These are phyloP conservation scores for Pegoplata infirma DNA, from an alignment of 2,888 invertebrate genomes.

Conservation along the genomic window DNA sequence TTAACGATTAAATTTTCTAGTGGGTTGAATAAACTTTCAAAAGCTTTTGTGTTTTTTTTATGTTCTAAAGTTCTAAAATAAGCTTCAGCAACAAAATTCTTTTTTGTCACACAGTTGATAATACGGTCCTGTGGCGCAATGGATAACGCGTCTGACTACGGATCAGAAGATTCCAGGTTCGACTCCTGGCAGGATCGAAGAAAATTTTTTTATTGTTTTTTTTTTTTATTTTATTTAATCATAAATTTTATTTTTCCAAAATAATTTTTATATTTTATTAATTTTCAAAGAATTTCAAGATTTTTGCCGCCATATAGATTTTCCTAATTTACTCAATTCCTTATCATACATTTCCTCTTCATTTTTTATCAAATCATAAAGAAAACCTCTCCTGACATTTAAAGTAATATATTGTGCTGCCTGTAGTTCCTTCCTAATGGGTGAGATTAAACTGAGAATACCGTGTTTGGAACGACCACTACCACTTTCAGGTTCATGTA, in stretches of 20 bases:
- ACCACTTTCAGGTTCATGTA: not conserved
- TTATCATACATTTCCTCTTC: not conserved
- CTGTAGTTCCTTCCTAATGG: not conserved
- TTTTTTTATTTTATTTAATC: not conserved
- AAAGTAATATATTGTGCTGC: not conserved
- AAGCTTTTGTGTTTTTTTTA: constrained; percentile 11
- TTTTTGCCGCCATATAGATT: not conserved
- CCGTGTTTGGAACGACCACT: not conserved
- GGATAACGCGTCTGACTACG: constrained; percentile 79
- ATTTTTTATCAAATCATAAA: not conserved
- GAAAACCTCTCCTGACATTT: not conserved
- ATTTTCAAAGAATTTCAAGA: too few species aligned
- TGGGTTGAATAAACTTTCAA: constrained; percentile 12
- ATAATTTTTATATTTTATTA: not conserved
- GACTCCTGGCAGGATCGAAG: constrained; percentile 78
- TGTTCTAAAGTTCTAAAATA: not conserved
- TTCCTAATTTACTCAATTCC: not conserved
- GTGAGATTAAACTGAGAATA: not conserved
- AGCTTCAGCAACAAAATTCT: not conserved
- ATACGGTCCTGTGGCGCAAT: constrained; percentile 78
- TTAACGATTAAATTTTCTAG: constrained; percentile 24
- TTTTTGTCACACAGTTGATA: not conserved
- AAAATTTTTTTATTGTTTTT: too few species aligned
- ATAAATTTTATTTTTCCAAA: not conserved
- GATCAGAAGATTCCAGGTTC: constrained; percentile 79